Conservation (phyloP, 2,797 vertebrate species). For the Echiichthys vipera region DNA sequence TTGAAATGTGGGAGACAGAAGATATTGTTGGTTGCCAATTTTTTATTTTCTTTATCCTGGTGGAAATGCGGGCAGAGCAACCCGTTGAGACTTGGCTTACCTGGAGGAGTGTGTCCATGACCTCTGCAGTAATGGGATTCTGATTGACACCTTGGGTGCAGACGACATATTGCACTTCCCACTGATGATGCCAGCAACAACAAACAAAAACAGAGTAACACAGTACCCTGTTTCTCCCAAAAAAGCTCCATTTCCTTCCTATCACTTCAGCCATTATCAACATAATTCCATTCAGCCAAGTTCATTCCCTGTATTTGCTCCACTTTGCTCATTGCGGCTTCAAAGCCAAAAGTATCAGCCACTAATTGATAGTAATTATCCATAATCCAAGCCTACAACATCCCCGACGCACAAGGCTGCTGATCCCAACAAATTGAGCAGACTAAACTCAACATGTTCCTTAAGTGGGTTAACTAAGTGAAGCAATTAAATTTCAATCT, state of each 20-base stretch:
- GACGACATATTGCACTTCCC: slow-evolving; percentile 36
- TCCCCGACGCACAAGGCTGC: slow-evolving; percentile 67
- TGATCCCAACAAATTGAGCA: slow-evolving; percentile 79
- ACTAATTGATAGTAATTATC: slow-evolving; percentile 83
- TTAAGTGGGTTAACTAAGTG: slow-evolving; percentile 82
- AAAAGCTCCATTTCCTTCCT: slow-evolving; percentile 4
- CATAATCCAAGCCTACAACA: slow-evolving; percentile 70
- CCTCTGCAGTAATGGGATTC: slow-evolving; percentile 81
- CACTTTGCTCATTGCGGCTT: slow-evolving; percentile 46
- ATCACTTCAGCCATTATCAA: slow-evolving; percentile 21
- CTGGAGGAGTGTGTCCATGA: slow-evolving; percentile 71
- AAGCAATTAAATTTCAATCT: slow-evolving; percentile 83
- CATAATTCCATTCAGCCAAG: slow-evolving; percentile 25
- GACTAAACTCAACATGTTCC: slow-evolving; percentile 72
- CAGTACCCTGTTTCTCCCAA: neutral
- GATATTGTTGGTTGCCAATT: slow-evolving; percentile 46
- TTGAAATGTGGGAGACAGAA: slow-evolving; percentile 60
- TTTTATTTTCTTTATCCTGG: slow-evolving; percentile 61
- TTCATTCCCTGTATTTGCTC: slow-evolving; percentile 37
- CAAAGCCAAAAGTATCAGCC: slow-evolving; percentile 69
- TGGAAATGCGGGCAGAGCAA: slow-evolving; percentile 51
- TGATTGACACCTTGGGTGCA: slow-evolving; percentile 72
- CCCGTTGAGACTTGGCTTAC: slow-evolving; percentile 50
- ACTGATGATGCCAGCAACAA: slow-evolving; percentile 33
- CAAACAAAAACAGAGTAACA: slow-evolving; percentile 50